These are phyloP conservation scores for Amphiprion percula DNA, from an alignment of 2,113 vertebrate genomes.

Conservation along the genomic window DNA sequence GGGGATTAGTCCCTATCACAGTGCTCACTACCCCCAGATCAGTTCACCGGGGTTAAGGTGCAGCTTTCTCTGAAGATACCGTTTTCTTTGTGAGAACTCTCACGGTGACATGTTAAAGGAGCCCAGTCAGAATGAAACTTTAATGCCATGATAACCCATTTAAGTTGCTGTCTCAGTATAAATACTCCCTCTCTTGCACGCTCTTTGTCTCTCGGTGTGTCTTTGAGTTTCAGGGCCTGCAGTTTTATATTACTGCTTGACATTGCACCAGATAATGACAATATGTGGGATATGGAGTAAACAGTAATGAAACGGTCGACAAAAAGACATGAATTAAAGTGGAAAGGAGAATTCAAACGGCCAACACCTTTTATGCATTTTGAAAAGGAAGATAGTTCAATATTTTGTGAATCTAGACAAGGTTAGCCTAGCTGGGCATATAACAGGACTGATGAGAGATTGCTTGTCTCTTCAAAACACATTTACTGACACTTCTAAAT, in stretches of 20 bases:
- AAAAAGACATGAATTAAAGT: background rate
- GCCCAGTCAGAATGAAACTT: conserved; percentile 62
- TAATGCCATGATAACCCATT: conserved; percentile 78
- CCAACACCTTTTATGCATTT: too few species aligned
- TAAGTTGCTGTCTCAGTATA: conserved; percentile 71
- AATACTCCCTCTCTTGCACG: conserved; percentile 53
- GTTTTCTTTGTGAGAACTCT: conserved; percentile 67
- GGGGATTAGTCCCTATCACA: conserved; percentile 80
- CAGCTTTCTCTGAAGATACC: conserved; percentile 73
- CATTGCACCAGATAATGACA: conserved; percentile 12
- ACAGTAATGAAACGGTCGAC: conserved; percentile 1
- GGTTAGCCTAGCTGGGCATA: background rate
- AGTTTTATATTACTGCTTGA: conserved; percentile 36
- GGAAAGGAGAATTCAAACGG: background rate
- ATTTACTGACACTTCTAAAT: background rate
- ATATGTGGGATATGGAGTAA: conserved; percentile 21
- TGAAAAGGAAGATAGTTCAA: too few species aligned
- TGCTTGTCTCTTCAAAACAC: conserved; percentile 4
- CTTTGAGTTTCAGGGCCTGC: conserved; percentile 23
- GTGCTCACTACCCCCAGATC: conserved; percentile 71
- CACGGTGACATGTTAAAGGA: conserved; percentile 62
- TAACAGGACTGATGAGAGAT: background rate
- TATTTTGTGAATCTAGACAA: background rate
- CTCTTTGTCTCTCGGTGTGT: conserved; percentile 34
- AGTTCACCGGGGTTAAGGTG: conserved; percentile 80